Percentiles rank a stretch among this genome's conserved stretches.
phyloP scores from a whole-genome alignment of 2,888 invertebrate genomes.

The Hylaea fasciaria region DNA sequence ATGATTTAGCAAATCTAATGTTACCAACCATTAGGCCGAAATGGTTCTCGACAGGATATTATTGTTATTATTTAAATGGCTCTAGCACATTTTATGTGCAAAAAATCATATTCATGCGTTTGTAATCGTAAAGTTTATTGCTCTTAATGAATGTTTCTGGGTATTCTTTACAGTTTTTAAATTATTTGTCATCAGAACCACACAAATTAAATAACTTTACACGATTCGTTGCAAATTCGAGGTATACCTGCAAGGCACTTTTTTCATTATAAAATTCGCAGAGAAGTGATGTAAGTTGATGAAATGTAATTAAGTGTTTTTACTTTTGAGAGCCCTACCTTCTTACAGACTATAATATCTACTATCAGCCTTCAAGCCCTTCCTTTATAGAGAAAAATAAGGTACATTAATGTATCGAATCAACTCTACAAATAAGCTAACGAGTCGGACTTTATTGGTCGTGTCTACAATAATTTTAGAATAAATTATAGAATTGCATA shows the following conservation, averaged over 20 bases:
- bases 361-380: too few species aligned
- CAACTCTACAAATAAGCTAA: too few species aligned
- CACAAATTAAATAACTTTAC: neutral
- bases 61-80: slow-evolving; percentile 27
- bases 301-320: too few species aligned
- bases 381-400: too few species aligned
- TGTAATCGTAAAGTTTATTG: slow-evolving; percentile 17
- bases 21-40: slow-evolving; percentile 17
- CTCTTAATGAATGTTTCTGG: slow-evolving; percentile 11
- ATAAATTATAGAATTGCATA: neutral
- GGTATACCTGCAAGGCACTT: too few species aligned
- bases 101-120: slow-evolving; percentile 24
- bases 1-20: slow-evolving; percentile 13
- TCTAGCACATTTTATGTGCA: slow-evolving; percentile 23
- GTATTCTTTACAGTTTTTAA: neutral
- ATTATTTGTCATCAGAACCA: slow-evolving; percentile 3
- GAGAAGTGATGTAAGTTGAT: too few species aligned
- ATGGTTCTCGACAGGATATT: slow-evolving; percentile 29
- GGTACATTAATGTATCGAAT: too few species aligned
- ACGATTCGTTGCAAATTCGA: too few species aligned
- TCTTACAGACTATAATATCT: too few species aligned
- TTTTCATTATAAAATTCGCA: too few species aligned
- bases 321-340: too few species aligned
- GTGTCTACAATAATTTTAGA: neutral
- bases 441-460: too few species aligned